Evolutionary conservation across 2,797 vertebrate genomes (phyloP), one percentile per base, ranked within the genome.

Genomic region (Tokudaia tokunoshimensis): DNA sequence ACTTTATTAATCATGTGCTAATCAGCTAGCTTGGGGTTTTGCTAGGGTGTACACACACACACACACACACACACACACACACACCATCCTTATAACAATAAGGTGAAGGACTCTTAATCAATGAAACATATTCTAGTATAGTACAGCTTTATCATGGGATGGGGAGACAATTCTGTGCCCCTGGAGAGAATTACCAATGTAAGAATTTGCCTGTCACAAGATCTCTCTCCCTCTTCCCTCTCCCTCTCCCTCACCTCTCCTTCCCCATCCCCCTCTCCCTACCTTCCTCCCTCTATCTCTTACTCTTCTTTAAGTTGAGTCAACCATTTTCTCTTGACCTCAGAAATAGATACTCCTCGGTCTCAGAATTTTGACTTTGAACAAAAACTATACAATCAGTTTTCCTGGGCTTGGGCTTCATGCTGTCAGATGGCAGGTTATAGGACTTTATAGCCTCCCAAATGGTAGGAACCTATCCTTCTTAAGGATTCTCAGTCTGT

Each of bases 1-100:
- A 34, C 92, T 96, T 85, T 91, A 79, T 20, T 65, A 87, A 41
- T 89, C 86, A 82, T 44, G 15, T 37, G 50, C 10, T 65, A 29
- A 17, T 70, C 22, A 74, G 31, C 59, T 81, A 87, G 80, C 52
- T 34, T 82, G 29, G 10, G 7, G 20, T 20, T 52, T 72, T 15
- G 37, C 37, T 75, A 89, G 26, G 37, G 22, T 17, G n/a, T 15
- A 78, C 2, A 63, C 20, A 52, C 4, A 72, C 34, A 72, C 65
- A 87, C 34, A 72, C 84, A 87, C 67, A 63, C 59, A 44, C 57
- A 83, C 37, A 74, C 85, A 72, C 67, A 70, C 67, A n/a, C 31
- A n/a, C 67, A 70, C 34, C 9, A 61, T 61, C 19, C 72, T 94
- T 63, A 61, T 34, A 70, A 74, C 29, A 76, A 59, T 37, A 3